Conservation (phyloP, 2,888 invertebrate species). For the Osmoderma eremita region DNA sequence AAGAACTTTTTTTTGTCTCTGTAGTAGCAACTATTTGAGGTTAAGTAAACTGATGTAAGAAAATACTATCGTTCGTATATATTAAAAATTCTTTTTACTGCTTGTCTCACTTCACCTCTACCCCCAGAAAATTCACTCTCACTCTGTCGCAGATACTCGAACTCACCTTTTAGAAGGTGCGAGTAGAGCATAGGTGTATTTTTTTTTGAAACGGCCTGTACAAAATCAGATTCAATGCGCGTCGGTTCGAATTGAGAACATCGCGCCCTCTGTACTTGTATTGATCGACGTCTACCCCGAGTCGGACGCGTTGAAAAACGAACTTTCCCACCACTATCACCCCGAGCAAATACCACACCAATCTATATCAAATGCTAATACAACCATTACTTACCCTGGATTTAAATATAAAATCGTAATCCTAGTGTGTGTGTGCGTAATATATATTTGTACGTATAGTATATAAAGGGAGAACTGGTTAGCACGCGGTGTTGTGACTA, state of each 20-base stretch:
- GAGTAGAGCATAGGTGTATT: no score
- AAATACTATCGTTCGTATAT: no score
- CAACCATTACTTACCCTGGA: conserved; percentile 36
- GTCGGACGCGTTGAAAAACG: neutral
- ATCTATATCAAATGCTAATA: neutral
- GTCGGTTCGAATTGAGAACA: neutral
- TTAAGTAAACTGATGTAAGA: no score
- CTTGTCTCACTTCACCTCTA: no score
- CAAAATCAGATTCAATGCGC: no score
- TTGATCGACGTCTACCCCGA: conserved; percentile 18
- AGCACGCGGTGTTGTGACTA: conserved; percentile 28
- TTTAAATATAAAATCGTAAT: conserved; percentile 27
- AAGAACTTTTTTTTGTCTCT: no score
- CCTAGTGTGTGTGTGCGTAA: conserved; percentile 19
- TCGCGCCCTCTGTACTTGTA: conserved; percentile 12
- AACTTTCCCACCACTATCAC: neutral
- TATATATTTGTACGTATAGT: conserved; percentile 23
- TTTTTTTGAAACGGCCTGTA: no score
- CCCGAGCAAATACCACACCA: neutral
- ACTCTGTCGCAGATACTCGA: no score
- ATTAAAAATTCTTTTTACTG: no score
- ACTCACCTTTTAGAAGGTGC: no score
- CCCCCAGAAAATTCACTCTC: no score
- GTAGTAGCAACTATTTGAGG: no score
- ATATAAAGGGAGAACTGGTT: conserved; percentile 22